A percentile compares a stretch with the other conserved stretches of the same genome.
Evolutionary conservation across 2,113 vertebrate species (phyloP).

Genomic region (Upupa epops): DNA sequence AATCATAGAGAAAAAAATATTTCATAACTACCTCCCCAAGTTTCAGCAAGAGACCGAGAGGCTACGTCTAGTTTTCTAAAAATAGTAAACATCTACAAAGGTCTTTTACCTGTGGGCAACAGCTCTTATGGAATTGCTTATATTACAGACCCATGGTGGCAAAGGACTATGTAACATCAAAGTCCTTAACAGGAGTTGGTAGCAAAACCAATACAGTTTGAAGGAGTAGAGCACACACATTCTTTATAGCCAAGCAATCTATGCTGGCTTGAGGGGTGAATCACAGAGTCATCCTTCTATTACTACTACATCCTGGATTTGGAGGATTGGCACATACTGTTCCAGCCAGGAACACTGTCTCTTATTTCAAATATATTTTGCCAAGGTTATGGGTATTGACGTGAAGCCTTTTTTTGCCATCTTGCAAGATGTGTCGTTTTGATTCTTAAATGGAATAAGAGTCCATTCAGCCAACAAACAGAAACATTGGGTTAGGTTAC

Average conservation of each 20-base stretch:
- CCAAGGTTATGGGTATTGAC: background rate
- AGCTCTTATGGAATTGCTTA: background rate
- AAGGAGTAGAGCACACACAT: background rate
- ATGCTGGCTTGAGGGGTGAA: background rate
- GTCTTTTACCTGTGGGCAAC: background rate
- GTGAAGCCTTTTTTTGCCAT: background rate
- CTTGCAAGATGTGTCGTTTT: background rate
- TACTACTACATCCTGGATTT: background rate
- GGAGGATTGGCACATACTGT: background rate
- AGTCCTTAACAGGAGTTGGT: background rate
- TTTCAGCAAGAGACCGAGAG: background rate
- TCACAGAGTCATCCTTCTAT: background rate
- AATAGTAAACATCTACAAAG: background rate
- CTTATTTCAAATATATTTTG: background rate
- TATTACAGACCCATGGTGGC: background rate
- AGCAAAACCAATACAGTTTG: background rate
- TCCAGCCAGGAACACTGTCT: background rate
- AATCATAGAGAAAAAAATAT: background rate
- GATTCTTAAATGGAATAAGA: background rate
- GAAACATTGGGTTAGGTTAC: background rate
- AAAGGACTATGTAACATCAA: background rate
- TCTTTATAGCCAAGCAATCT: fast-evolving
- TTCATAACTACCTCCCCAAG: background rate
- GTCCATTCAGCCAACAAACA: background rate
- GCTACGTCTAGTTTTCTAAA: background rate